Percentiles rank a stretch among this genome's conserved stretches.
Evolutionary conservation across 1,140 invertebrate genomes (phyloP).

Genomic region (Maniola jurtina): DNA sequence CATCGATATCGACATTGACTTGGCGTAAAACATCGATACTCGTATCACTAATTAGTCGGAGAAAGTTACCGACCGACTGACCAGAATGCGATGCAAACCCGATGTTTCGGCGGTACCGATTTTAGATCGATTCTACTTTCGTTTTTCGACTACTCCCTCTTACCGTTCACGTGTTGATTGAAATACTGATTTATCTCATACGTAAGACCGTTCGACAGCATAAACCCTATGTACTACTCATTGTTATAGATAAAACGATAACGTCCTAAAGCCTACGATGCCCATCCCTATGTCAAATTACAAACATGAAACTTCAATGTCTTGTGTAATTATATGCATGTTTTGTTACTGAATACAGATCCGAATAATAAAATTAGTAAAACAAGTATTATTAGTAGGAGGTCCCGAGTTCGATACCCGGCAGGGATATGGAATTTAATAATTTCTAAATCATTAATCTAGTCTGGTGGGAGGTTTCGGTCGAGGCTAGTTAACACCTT

Average conservation of each 20-base stretch:
- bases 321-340: no score
- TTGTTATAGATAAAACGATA: neutral
- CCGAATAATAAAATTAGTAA: no score
- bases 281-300: neutral
- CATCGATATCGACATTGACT: slow-evolving; percentile 54
- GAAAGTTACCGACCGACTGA: slow-evolving; percentile 75
- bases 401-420: no score
- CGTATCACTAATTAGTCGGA: slow-evolving; percentile 68
- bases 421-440: no score
- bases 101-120: slow-evolving; percentile 66
- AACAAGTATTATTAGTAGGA: no score
- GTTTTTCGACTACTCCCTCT: slow-evolving; percentile 73
- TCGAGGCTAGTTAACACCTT: no score
- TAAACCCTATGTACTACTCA: neutral
- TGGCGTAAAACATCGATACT: slow-evolving; percentile 55
- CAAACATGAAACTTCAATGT: no score
- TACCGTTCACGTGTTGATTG: slow-evolving; percentile 56
- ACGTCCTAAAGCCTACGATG: neutral
- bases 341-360: no score
- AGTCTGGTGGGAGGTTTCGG: no score
- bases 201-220: slow-evolving; percentile 6
- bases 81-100: slow-evolving; percentile 56
- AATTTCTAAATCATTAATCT: no score
- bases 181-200: slow-evolving; percentile 36
- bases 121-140: slow-evolving; percentile 76